Evolutionary conservation across 2,888 invertebrate species (phyloP).

Genomic region (Alitta virens): DNA sequence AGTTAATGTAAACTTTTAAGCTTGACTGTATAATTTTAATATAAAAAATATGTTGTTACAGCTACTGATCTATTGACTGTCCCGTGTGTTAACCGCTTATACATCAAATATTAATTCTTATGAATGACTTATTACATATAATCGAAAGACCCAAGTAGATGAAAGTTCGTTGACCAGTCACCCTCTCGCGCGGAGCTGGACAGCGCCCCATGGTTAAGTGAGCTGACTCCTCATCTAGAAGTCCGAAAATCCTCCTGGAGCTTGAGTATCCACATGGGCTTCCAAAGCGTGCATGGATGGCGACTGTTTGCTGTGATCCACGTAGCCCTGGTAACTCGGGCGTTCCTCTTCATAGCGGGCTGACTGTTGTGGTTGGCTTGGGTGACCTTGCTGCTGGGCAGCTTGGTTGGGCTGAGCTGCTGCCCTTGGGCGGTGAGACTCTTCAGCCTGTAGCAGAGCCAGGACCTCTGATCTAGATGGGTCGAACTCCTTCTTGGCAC

Average conservation of each 20-base stretch:
- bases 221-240: conserved; percentile 1
- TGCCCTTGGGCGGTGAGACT: background rate
- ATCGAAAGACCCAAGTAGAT: no score
- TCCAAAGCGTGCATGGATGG: conserved; percentile 18
- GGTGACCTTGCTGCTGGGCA: background rate
- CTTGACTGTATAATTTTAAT: no score
- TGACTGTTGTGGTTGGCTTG: background rate
- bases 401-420: background rate
- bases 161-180: no score
- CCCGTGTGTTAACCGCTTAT: no score
- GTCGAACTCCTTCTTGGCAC: conserved; percentile 26
- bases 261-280: background rate
- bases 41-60: no score
- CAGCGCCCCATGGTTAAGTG: background rate
- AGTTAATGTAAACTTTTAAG: no score
- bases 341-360: conserved; percentile 7
- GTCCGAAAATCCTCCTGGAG: conserved; percentile 1
- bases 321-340: conserved; percentile 7
- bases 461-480: conserved; percentile 26
- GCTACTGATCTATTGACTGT: no score
- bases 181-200: no score
- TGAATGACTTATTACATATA: no score
- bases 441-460: conserved; percentile 28
- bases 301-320: conserved; percentile 15
- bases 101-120: no score